Conservation (phyloP, 1,140 invertebrate genomes). For the Procambarus virginalis region DNA sequence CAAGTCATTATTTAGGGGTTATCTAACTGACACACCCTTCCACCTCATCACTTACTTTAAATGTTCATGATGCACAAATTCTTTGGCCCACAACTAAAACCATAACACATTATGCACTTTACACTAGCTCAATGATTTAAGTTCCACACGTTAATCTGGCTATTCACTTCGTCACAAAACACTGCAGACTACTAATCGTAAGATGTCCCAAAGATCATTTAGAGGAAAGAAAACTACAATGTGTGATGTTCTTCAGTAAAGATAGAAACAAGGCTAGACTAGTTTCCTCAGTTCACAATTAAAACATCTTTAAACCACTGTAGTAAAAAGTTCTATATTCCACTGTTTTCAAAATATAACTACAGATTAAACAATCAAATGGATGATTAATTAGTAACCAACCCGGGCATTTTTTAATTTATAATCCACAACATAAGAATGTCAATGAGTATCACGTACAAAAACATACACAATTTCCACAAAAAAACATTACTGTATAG, state of each 20-base stretch:
- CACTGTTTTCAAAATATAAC: background rate
- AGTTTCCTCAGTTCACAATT: background rate
- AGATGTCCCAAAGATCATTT: background rate
- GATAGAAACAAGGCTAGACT: background rate
- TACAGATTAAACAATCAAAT: background rate
- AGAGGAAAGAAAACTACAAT: background rate
- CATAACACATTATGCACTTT: background rate
- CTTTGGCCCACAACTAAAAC: background rate
- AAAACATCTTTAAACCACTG: background rate
- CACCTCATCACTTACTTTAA: background rate
- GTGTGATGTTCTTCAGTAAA: background rate
- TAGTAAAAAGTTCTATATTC: background rate
- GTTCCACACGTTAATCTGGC: background rate
- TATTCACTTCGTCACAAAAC: background rate
- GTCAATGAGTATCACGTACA: background rate
- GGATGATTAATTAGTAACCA: too few species aligned
- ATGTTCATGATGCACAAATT: background rate
- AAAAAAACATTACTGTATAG: background rate
- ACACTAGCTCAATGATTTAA: background rate
- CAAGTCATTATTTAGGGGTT: constrained; percentile 1
- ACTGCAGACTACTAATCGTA: background rate
- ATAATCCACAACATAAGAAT: background rate
- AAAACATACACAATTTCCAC: background rate
- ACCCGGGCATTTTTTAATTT: background rate
- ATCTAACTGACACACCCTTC: background rate